Evolutionary conservation across 2,888 invertebrate species (phyloP), one percentile per base, ranked within the genome.

Genomic region (Caenorhabditis virilis): DNA sequence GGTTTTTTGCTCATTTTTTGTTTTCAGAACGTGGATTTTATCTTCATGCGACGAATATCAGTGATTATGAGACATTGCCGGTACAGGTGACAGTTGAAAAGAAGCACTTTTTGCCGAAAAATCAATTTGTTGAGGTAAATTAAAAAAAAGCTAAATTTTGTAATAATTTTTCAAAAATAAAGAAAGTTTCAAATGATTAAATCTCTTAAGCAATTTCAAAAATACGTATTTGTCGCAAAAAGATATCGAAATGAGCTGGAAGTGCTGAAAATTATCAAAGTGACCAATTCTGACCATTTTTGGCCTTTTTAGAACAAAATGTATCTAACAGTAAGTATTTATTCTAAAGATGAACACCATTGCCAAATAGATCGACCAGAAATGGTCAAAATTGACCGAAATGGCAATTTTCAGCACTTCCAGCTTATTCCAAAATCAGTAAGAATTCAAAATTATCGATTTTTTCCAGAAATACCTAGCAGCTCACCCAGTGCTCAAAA

Each of bases 21-120:
- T 25, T 46, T 46, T 15, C 33, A 49, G 49, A 49, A 36, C 6
- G 33, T n/a, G 49, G 49, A 7, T 46, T 23, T 22, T 46, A 27
- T 27, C 25, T 42, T 11, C 2, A 42, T 23, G 18, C 42, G 2
- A 6, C 42, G 5, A 23, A 42, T 13, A 23, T 42, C n/a, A n/a
- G n/a, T n/a, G n/a, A n/a, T n/a, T n/a, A n/a, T n/a, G n/a, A n/a
- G n/a, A n/a, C n/a, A n/a, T n/a, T n/a, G n/a, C n/a, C n/a, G n/a
- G n/a, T n/a, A n/a, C n/a, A n/a, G n/a, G n/a, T n/a, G n/a, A 16
- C 15, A 27, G n/a, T 15, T 11, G 27, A 45, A 45, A 45, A 45
- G 27, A 45, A 16, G 6, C 22, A 48, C 13, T 48, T 36, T n/a
- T n/a, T 48, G 6, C 26, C 15, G 16, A 46, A 46, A 27, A 15